These are phyloP conservation scores for Heteronetta atricapilla DNA, from an alignment of 2,113 vertebrate genomes.

Conservation along the genomic window DNA sequence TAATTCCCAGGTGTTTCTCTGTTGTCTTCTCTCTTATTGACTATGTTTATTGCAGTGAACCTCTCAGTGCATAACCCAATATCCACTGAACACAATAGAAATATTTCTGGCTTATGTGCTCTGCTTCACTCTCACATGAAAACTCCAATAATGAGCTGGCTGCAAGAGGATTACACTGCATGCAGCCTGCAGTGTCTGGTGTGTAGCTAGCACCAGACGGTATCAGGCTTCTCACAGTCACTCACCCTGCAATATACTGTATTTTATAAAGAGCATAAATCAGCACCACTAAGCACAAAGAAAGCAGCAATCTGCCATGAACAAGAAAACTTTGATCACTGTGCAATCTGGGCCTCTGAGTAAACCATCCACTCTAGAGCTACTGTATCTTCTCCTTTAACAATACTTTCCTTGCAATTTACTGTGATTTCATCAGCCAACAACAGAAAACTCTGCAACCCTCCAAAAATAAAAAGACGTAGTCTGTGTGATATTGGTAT, in stretches of 20 bases:
- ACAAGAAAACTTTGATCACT: background rate
- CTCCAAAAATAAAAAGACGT: background rate
- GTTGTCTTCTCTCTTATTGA: background rate
- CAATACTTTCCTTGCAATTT: background rate
- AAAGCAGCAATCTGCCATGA: background rate
- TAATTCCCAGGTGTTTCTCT: background rate
- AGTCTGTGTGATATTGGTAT: background rate
- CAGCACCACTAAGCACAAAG: background rate
- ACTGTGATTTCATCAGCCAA: background rate
- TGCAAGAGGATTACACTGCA: background rate
- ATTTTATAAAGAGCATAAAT: background rate
- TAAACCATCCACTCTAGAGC: background rate
- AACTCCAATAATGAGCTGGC: background rate
- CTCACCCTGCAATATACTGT: background rate
- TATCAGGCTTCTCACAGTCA: background rate
- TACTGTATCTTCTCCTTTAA: background rate
- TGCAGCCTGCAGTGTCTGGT: background rate
- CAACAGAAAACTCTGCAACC: background rate
- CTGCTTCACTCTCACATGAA: background rate
- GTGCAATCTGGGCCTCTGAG: background rate
- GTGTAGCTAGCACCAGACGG: background rate
- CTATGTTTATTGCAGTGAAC: background rate
- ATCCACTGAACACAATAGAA: background rate
- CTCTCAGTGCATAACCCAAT: background rate
- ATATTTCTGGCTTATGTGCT: background rate